Conservation (phyloP, 2,888 invertebrate genomes). For the Tachina lurida region DNA sequence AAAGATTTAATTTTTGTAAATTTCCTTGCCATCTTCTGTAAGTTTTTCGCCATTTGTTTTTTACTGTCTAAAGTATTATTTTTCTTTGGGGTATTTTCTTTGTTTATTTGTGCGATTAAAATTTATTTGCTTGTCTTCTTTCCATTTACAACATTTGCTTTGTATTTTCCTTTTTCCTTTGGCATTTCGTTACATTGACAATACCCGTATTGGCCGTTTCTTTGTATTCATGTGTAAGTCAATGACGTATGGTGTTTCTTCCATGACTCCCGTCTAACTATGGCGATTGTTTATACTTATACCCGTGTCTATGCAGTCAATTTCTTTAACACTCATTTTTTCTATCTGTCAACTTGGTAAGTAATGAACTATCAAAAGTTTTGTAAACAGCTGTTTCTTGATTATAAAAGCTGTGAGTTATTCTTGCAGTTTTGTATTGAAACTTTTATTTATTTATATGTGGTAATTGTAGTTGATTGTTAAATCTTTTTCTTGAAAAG, state of each 20-base stretch:
- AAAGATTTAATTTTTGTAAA: constrained; percentile 11
- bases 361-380: constrained; percentile 15
- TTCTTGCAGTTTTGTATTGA: constrained; percentile 1
- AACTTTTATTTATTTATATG: not conserved
- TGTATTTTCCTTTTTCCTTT: not conserved
- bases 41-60: constrained; percentile 8
- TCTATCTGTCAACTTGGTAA: not conserved
- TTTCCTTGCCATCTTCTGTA: not conserved
- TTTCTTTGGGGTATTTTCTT: constrained; percentile 22
- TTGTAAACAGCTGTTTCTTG: constrained; percentile 45
- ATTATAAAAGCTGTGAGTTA: not conserved
- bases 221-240: constrained; percentile 44
- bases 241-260: constrained; percentile 56
- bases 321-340: not conserved
- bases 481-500: not conserved
- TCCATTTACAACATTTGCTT: constrained; percentile 39
- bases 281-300: constrained; percentile 57
- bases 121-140: constrained; percentile 43
- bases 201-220: constrained; percentile 40
- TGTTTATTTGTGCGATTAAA: constrained; percentile 46
- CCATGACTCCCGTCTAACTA: constrained; percentile 56
- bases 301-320: constrained; percentile 31
- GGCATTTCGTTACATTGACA: constrained; percentile 4
- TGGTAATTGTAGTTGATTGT: not conserved
- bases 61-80: constrained; percentile 21